Evolutionary conservation across 2,113 vertebrate species (phyloP).

Genomic region (Periophthalmus modestus): DNA sequence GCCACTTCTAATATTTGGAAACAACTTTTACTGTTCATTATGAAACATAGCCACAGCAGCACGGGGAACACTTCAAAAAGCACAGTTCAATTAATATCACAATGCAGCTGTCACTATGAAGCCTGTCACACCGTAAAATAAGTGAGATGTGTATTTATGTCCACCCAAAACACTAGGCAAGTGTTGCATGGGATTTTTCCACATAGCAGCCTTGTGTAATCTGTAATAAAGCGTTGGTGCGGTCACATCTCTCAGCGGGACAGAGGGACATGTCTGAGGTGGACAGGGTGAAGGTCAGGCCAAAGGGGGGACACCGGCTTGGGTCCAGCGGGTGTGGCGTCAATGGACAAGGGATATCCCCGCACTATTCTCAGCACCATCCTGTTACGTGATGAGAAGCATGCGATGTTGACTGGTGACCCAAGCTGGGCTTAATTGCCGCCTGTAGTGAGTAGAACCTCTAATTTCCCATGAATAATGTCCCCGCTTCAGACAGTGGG

Average conservation of each 20-base stretch:
- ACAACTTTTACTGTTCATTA: slow-evolving; percentile 71
- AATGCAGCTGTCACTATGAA: slow-evolving; percentile 18
- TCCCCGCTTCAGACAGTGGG: slow-evolving; percentile 52
- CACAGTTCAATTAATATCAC: slow-evolving; percentile 43
- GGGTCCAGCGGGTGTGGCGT: slow-evolving; percentile 41
- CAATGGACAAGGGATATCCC: slow-evolving; percentile 50
- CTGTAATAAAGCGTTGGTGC: slow-evolving; percentile 38
- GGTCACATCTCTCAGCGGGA: slow-evolving; percentile 50
- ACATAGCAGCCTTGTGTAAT: slow-evolving; percentile 30
- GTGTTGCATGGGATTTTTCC: slow-evolving; percentile 40
- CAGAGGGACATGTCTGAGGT: slow-evolving; percentile 36
- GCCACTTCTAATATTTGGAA: slow-evolving; percentile 77
- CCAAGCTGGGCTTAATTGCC: slow-evolving; percentile 65
- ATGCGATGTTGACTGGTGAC: slow-evolving; percentile 49
- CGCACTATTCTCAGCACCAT: slow-evolving; percentile 44
- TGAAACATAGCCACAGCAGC: slow-evolving; percentile 66
- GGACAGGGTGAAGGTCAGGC: slow-evolving; percentile 52
- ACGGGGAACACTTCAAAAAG: slow-evolving; percentile 56
- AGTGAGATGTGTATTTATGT: slow-evolving; percentile 43
- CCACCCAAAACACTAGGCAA: slow-evolving; percentile 47
- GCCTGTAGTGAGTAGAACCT: slow-evolving; percentile 62
- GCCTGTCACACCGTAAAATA: slow-evolving; percentile 27
- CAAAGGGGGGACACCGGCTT: slow-evolving; percentile 24
- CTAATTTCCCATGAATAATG: slow-evolving; percentile 77
- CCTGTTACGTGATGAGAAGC: slow-evolving; percentile 47